These are phyloP conservation scores for Palaemon carinicauda DNA, from an alignment of 1,140 invertebrate genomes.

Conservation along the genomic window DNA sequence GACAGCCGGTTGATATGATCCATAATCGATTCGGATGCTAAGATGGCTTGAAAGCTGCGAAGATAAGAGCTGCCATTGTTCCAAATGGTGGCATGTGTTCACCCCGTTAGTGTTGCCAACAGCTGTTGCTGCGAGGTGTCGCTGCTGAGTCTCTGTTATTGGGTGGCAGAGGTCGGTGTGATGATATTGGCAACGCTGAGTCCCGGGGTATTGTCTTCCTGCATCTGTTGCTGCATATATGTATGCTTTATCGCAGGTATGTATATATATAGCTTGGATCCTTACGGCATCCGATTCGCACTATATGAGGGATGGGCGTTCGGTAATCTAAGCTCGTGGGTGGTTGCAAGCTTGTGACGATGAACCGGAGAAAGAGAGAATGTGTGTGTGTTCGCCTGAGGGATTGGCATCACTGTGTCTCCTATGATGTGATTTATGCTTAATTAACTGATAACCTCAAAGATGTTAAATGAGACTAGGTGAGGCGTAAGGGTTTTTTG, in stretches of 20 bases:
- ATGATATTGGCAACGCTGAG: no score
- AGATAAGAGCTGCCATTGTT: slow-evolving; percentile 38
- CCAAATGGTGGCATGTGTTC: slow-evolving; percentile 2
- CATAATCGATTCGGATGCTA: slow-evolving; percentile 37
- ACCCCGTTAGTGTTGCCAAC: not conserved
- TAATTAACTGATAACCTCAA: slow-evolving; percentile 45
- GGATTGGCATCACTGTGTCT: slow-evolving; percentile 22
- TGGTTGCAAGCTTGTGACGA: no score
- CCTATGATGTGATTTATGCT: slow-evolving; percentile 38
- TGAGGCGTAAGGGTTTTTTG: not conserved
- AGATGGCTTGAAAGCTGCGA: slow-evolving; percentile 29
- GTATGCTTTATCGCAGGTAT: no score
- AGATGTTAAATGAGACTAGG: slow-evolving; percentile 41
- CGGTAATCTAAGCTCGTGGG: no score
- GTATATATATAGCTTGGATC: no score
- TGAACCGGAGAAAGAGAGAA: not conserved
- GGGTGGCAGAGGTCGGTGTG: not conserved
- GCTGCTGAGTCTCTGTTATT: not conserved
- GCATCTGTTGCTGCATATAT: no score
- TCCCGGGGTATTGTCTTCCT: no score
- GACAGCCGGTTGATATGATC: slow-evolving; percentile 32
- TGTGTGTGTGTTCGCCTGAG: not conserved
- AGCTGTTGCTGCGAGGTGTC: not conserved
- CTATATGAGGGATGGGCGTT: no score
- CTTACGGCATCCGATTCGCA: no score